Base-by-base conservation (phyloP, 1,140 invertebrate genomes). In the Lepidotrigona ventralis region DNA sequence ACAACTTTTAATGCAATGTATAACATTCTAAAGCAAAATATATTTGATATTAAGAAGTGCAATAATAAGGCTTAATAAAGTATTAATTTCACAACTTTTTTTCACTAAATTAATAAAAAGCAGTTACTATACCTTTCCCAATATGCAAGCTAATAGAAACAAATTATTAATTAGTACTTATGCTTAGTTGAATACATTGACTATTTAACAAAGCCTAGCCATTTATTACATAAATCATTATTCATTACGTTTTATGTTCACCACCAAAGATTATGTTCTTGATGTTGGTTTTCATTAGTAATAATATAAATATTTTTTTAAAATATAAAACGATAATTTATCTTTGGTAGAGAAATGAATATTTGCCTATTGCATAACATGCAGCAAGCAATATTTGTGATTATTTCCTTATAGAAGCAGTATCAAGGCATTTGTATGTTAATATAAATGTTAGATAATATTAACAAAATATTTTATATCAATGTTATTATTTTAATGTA, bases 91-190 rank as follows among this genome's bases (percentile, higher is more conserved):
- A 84, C 69, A 89, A 54, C 72, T 81, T 75, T 85, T 77, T 82
- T 26, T 79, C 53, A 71, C 78, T 81, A 75, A 80, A 77, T 90
- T 85, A 84, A 54, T 88, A 87, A 74, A 86, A 84, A 91, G 88
- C 86, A 89, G 81, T 80, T 92, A 91, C 91, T 90, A 79, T 94
- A 94, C 92, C 91, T 94, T 94, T 92, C 91, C 93, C 91, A 93
- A 90, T 91, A 90, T 93, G 93, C 92, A 90, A 94, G 93, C 93
- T 94, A 91, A 92, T 90, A 89, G 90, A 93, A 93, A 93, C 87
- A 91, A 92, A 76, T 90, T 77, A 90, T 85, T 80, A 81, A 88
- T 90, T 90, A 90, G 83, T 84, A 85, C 66, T 85, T 84, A 74
- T 76, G 66, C 29, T 79, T 75, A 71, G 79, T 79, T 68, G 85